Percentiles rank a stretch among this genome's conserved stretches.
Evolutionary conservation across 92 coral and sea anemone genomes (phyloP).

Genomic region (Nematostella vectensis): DNA sequence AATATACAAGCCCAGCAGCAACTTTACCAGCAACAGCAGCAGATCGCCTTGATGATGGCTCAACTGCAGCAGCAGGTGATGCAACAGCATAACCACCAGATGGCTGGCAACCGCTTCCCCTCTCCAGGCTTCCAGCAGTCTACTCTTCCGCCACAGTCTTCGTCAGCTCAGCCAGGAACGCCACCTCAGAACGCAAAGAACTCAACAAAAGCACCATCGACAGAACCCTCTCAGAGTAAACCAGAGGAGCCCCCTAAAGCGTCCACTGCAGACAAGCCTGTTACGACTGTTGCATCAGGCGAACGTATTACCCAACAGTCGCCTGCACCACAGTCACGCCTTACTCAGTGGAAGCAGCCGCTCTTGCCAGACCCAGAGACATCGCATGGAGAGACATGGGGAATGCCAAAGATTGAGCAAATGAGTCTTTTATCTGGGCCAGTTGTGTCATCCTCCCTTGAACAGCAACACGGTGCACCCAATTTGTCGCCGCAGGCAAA

Average conservation of each 20-base stretch:
- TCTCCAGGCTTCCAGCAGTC: conserved; percentile 41
- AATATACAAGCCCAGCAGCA: conserved; percentile 71
- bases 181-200: conserved; percentile 32
- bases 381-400: not conserved
- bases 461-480: conserved; percentile 13
- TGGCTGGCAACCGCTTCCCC: conserved; percentile 47
- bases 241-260: conserved; percentile 29
- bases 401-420: not conserved
- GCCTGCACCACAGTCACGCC: conserved; percentile 89
- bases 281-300: conserved; percentile 30
- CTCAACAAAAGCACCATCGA: conserved; percentile 11
- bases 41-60: conserved; percentile 84
- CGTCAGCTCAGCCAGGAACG: conserved; percentile 16
- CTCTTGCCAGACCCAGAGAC: conserved; percentile 56
- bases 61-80: conserved; percentile 88
- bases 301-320: conserved; percentile 71
- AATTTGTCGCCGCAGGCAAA: conserved; percentile 54
- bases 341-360: conserved; percentile 94
- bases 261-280: conserved; percentile 36
- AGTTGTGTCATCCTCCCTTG: conserved; percentile 29
- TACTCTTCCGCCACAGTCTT: conserved; percentile 33
- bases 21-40: conserved; percentile 86
- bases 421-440: conserved; percentile 27
- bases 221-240: conserved; percentile 24
- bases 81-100: conserved; percentile 59